A percentile compares a stretch with the other conserved stretches of the same genome.
phyloP scores from a whole-genome alignment of 1,140 invertebrate genomes.

The Gonatopus flavifemur region DNA sequence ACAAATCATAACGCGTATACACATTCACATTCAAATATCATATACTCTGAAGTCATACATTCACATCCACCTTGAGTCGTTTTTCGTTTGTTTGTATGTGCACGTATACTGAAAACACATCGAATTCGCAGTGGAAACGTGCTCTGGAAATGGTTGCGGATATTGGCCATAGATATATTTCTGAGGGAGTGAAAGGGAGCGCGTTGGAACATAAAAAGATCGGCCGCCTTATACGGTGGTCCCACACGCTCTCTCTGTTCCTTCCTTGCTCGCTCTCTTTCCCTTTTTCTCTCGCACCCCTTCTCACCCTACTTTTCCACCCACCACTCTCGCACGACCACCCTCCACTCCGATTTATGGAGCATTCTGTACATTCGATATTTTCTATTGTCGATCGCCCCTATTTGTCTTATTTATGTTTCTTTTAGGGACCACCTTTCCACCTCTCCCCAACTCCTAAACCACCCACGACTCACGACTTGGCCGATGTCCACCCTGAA shows the following conservation, averaged over 20 bases:
- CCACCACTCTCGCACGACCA: constrained; percentile 23
- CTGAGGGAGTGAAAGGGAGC: constrained; percentile 43
- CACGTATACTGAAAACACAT: too few species aligned
- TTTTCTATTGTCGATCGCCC: constrained; percentile 57
- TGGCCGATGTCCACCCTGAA: constrained; percentile 42
- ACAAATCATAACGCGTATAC: too few species aligned
- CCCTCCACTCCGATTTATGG: constrained; percentile 56
- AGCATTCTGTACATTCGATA: constrained; percentile 57
- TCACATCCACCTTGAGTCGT: too few species aligned
- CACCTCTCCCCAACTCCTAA: constrained; percentile 12
- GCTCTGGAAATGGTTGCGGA: constrained; percentile 47
- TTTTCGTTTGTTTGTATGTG: too few species aligned
- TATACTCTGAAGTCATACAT: too few species aligned
- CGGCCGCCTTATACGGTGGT: constrained; percentile 42
- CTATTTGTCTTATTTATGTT: constrained; percentile 60
- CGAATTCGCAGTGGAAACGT: constrained; percentile 41
- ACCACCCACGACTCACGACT: constrained; percentile 32
- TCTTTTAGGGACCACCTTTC: constrained; percentile 48
- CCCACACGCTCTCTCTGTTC: constrained; percentile 15
- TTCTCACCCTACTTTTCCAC: constrained; percentile 2
- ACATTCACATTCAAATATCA: too few species aligned
- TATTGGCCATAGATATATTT: constrained; percentile 50
- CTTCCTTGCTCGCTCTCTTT: constrained; percentile 7
- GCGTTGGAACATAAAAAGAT: constrained; percentile 58
- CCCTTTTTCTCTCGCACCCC: constrained; percentile 6